Conservation (phyloP, 2,888 invertebrate species). For the Agonopterix heracliana region DNA sequence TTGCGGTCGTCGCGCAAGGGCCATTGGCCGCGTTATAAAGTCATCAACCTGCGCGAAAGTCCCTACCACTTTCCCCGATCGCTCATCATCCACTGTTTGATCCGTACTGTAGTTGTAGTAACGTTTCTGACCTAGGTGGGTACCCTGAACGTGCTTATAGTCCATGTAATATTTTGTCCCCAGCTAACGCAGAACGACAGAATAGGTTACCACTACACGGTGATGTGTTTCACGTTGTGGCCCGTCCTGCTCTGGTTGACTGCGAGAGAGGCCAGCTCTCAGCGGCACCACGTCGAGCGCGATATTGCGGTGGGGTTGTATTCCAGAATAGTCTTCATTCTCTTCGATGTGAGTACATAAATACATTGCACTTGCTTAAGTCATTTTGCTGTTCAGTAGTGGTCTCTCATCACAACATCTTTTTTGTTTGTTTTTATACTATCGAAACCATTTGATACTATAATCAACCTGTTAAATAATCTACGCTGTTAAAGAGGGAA, state of each 20-base stretch:
- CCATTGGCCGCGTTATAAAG: too few species aligned
- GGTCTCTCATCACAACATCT: too few species aligned
- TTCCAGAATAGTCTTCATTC: slow-evolving; percentile 84
- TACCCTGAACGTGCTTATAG: too few species aligned
- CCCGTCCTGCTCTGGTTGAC: slow-evolving; percentile 83
- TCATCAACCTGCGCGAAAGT: too few species aligned
- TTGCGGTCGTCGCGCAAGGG: too few species aligned
- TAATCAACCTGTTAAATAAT: too few species aligned
- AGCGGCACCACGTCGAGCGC: slow-evolving; percentile 81
- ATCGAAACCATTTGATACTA: background rate
- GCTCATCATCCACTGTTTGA: too few species aligned
- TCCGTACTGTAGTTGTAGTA: too few species aligned
- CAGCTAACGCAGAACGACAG: slow-evolving; percentile 85
- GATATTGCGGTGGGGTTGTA: slow-evolving; percentile 90
- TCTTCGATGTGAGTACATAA: slow-evolving; percentile 40
- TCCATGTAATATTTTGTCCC: slow-evolving; percentile 26
- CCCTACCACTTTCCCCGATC: too few species aligned
- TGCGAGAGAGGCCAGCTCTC: slow-evolving; percentile 72
- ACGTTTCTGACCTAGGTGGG: too few species aligned
- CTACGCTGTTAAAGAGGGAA: too few species aligned
- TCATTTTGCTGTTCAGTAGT: too few species aligned
- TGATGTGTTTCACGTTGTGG: slow-evolving; percentile 86
- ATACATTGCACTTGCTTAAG: background rate
- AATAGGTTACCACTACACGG: slow-evolving; percentile 90
- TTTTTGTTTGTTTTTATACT: background rate